These are phyloP conservation scores for Ceriagrion tenellum DNA, from an alignment of 2,888 invertebrate species.

Conservation along the genomic window DNA sequence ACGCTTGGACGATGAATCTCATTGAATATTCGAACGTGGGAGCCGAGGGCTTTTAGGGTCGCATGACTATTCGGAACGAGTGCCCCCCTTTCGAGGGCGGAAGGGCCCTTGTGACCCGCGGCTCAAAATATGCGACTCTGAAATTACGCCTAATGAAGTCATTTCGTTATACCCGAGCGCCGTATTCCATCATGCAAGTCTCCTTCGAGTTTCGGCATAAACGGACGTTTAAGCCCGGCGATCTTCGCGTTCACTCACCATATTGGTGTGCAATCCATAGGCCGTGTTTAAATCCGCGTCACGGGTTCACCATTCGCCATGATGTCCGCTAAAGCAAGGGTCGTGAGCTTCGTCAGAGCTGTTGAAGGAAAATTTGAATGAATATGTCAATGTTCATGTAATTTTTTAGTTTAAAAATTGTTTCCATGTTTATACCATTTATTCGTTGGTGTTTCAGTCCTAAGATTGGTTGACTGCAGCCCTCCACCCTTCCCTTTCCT, in stretches of 20 bases:
- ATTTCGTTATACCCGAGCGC: background rate
- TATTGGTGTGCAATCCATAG: no score
- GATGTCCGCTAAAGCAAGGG: no score
- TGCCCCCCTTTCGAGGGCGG: background rate
- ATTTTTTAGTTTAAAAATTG: no score
- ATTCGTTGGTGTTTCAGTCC: no score
- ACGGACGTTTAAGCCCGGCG: background rate
- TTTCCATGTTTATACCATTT: no score
- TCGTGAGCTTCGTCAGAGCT: no score
- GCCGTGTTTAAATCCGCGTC: no score
- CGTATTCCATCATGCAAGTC: background rate
- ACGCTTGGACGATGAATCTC: background rate
- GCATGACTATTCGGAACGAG: background rate
- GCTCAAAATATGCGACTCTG: constrained; percentile 1
- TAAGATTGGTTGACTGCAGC: no score
- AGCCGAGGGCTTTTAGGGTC: constrained; percentile 16
- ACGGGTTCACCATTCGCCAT: no score
- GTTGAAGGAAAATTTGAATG: no score
- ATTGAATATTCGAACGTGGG: constrained; percentile 25
- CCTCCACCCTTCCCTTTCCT: no score
- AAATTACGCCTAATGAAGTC: constrained; percentile 28
- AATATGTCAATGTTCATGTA: no score
- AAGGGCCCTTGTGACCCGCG: background rate
- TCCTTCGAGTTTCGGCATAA: background rate
- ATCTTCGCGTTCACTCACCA: background rate